Conservation (phyloP, 53 echinoderm and acorn worm species). For the Patiria pectinifera region DNA sequence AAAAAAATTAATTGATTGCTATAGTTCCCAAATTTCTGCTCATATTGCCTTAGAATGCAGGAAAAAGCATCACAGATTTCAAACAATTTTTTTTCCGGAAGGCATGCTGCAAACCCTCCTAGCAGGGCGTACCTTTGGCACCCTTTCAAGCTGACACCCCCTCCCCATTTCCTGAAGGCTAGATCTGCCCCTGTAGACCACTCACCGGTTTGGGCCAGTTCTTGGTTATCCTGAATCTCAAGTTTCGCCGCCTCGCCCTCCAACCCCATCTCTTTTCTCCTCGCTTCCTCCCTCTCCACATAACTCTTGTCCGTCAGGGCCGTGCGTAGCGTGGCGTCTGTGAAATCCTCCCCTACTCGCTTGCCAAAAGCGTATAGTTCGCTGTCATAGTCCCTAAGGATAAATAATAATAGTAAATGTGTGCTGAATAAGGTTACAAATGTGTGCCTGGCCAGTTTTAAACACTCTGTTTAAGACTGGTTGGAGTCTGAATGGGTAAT, state of each 20-base stretch:
- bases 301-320: slow-evolving; percentile 83
- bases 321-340: slow-evolving; percentile 68
- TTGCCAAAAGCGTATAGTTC: slow-evolving; percentile 93
- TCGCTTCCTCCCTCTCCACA: slow-evolving; percentile 68
- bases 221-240: slow-evolving; percentile 71
- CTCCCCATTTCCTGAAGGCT: not conserved
- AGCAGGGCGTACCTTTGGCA: too few relatives aligned
- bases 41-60: too few relatives aligned
- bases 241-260: slow-evolving; percentile 64
- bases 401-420: not conserved
- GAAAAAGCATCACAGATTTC: too few relatives aligned
- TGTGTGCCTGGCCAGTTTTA: too few relatives aligned
- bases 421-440: too few relatives aligned
- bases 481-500: too few relatives aligned
- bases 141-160: too few relatives aligned
- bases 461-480: too few relatives aligned
- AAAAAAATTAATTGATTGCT: too few relatives aligned
- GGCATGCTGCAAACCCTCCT: too few relatives aligned
- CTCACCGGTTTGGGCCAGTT: slow-evolving; percentile 74
- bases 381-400: slow-evolving; percentile 89
- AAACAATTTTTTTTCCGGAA: too few relatives aligned
- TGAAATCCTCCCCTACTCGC: slow-evolving; percentile 90
- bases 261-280: slow-evolving; percentile 74
- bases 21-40: too few relatives aligned
- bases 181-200: not conserved